Evolutionary conservation across 2,797 vertebrate genomes (phyloP).

Genomic region (Periparus ater): DNA sequence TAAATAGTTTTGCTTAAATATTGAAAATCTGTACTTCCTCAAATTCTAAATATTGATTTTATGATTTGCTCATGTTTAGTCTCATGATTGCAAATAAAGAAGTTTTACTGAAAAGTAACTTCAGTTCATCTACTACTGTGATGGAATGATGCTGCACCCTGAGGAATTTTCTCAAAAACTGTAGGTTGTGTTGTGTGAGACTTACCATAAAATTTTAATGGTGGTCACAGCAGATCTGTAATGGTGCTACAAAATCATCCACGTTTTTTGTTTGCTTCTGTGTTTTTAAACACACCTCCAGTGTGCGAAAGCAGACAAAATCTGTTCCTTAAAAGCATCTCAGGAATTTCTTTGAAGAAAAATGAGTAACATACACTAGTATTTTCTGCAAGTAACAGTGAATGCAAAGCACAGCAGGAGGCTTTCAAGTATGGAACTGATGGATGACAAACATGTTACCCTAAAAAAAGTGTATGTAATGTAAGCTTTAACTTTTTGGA

Average conservation of each 20-base stretch:
- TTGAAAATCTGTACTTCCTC: not conserved
- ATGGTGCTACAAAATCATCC: not conserved
- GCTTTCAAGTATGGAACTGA: not conserved
- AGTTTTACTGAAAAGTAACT: not conserved
- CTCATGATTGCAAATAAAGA: not conserved
- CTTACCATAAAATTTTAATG: not conserved
- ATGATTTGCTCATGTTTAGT: not conserved
- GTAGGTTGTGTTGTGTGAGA: not conserved
- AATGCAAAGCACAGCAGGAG: not conserved
- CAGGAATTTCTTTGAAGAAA: not conserved
- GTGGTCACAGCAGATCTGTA: not conserved
- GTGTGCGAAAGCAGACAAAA: not conserved
- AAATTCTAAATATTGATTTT: not conserved
- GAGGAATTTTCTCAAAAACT: not conserved
- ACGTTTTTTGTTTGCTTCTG: not conserved
- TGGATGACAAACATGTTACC: not conserved
- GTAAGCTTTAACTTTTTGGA: not conserved
- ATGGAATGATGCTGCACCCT: not conserved
- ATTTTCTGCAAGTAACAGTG: not conserved
- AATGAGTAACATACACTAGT: not conserved
- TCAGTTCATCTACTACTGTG: not conserved
- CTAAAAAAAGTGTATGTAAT: not conserved
- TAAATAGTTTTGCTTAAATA: not conserved
- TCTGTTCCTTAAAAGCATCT: not conserved
- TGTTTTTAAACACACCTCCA: not conserved